phyloP scores from a whole-genome alignment of 2,797 vertebrate species.

The Carcharodon carcharias region DNA sequence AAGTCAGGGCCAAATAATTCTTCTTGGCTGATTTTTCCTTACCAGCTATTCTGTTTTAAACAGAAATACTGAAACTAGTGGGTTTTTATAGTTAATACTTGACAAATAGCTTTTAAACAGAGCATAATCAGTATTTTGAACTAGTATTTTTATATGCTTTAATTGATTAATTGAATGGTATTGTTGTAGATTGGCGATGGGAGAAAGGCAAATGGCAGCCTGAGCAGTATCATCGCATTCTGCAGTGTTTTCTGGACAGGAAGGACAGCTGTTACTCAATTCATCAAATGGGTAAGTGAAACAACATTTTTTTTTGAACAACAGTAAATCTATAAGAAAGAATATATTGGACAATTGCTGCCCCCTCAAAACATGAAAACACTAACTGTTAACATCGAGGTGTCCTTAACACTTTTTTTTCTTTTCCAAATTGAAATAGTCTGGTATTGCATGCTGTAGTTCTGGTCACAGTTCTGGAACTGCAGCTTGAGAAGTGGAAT shows the following conservation, averaged over 20 bases:
- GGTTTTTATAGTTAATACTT: not conserved
- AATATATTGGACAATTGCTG: not conserved
- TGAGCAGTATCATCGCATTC: conserved; percentile 68
- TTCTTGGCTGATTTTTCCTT: not conserved
- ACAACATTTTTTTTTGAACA: not conserved
- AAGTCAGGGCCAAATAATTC: not conserved
- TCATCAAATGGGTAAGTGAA: conserved; percentile 76
- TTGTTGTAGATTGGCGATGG: conserved; percentile 66
- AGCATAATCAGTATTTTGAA: not conserved
- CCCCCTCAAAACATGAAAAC: not conserved
- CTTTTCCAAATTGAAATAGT: conserved; percentile 37
- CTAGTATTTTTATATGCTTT: not conserved
- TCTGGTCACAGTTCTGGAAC: not conserved
- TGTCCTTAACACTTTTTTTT: conserved; percentile 39
- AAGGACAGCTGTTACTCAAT: conserved; percentile 83
- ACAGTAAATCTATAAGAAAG: not conserved
- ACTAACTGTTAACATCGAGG: not conserved
- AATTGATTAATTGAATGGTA: not conserved
- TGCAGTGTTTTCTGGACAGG: conserved; percentile 74
- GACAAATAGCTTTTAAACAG: not conserved
- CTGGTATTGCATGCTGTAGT: not conserved
- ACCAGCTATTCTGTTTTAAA: not conserved
- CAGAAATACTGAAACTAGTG: not conserved
- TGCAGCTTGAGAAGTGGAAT: not conserved
- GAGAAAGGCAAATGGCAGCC: conserved; percentile 63